Evolutionary conservation across 1,140 invertebrate species (phyloP), one percentile per base, ranked within the genome.

Genomic region (Aphelinus atriplicis): DNA sequence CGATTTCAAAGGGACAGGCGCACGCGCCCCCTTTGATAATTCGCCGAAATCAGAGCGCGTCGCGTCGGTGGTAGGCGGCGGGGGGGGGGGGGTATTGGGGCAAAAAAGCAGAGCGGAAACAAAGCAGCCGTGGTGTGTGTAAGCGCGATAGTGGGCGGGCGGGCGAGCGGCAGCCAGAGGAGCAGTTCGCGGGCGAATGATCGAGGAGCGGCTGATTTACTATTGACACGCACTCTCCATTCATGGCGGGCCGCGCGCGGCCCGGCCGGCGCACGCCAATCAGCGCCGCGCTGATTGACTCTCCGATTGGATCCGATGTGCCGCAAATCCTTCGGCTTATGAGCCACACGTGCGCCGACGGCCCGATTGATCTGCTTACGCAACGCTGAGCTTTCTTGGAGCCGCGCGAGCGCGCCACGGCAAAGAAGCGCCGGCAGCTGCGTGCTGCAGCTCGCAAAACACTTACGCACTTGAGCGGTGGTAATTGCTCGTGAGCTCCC

Each of bases 241-340:
- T 74, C 57, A 74, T 50, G 58, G 43, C 45, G 61, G 1, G 57
- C 26, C 1, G 45, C 56, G 55, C 3, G 5, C 48, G 7, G 57
- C 7, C 57, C 7, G n/a, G n/a, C 3, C 57, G n/a, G n/a, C 46
- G 42, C 3, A 51, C 65, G 73, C 67, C 73, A 75, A 75, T 75
- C 73, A 65, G 55, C 58, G 61, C 47, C 45, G 26, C 45, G n/a
- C 51, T 68, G 75, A 72, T 72, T 76, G 70, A 76, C 75, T 76
- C 72, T 76, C 53, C 43, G 69, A 67, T 71, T 66, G 75, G 57
- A 71, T 65, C 55, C 26, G 26, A 26, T 26, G 26, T 53, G 4
- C 9, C 51, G 51, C 51, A 53, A 53, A 26, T 26, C 42, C 42
- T 50, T 48, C 46, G 46, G 50, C 7, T 2, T 45, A 3, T 5